These are phyloP conservation scores for Sula dactylatra DNA, from an alignment of 2,113 vertebrate genomes.

Conservation along the genomic window DNA sequence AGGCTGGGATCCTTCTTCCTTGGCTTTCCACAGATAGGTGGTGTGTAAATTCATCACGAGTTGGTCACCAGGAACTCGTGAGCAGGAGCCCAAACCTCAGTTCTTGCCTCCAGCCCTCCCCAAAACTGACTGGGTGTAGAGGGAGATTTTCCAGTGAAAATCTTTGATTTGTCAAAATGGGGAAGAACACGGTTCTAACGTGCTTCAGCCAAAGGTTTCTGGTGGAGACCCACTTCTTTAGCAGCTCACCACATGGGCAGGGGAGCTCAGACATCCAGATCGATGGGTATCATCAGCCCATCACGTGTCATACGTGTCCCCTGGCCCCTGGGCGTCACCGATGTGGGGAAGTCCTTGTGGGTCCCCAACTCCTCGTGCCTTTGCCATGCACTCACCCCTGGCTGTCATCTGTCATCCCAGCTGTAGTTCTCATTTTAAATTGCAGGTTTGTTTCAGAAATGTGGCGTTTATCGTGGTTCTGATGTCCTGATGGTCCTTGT, in stretches of 20 bases:
- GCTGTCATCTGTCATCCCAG: background rate
- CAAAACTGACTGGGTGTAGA: background rate
- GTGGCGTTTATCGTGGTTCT: background rate
- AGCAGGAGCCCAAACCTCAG: background rate
- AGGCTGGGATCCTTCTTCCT: background rate
- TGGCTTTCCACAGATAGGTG: background rate
- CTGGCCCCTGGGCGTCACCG: too few relatives aligned
- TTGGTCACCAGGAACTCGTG: background rate
- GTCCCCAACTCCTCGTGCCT: background rate
- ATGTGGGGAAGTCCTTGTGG: background rate
- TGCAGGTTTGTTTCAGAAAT: background rate
- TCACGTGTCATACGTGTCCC: rapidly evolving
- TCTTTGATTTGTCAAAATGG: background rate
- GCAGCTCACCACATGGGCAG: rapidly evolving
- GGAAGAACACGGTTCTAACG: background rate
- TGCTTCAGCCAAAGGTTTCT: background rate
- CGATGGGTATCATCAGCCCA: background rate
- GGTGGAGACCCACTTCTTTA: background rate
- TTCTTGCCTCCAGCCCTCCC: background rate
- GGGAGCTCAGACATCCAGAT: background rate
- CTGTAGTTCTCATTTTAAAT: background rate
- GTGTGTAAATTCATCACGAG: background rate
- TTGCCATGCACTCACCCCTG: background rate
- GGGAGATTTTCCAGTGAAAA: background rate
- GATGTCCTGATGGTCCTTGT: background rate